phyloP scores from a whole-genome alignment of 2,113 vertebrate genomes.

The Abramis brama region DNA sequence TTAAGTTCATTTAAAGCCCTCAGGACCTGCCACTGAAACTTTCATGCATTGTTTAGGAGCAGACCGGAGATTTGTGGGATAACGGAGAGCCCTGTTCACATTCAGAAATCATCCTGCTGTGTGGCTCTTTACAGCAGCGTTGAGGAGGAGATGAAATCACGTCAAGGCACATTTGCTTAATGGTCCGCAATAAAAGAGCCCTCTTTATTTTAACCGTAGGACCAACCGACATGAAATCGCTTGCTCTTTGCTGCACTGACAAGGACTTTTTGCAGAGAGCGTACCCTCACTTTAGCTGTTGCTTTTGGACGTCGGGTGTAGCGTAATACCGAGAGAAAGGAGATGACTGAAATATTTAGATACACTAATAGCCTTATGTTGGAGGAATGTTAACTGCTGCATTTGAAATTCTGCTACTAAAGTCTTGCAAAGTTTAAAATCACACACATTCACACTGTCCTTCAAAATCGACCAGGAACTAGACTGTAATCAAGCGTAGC shows the following conservation, averaged over 20 bases:
- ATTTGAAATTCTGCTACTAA: neutral
- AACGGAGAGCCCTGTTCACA: neutral
- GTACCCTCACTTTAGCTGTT: neutral
- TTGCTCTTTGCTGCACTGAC: constrained; percentile 25
- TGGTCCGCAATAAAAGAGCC: constrained; percentile 24
- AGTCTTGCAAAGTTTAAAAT: neutral
- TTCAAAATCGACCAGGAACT: neutral
- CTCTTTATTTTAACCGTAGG: constrained; percentile 34
- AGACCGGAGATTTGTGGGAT: neutral
- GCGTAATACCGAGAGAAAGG: neutral
- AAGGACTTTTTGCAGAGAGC: constrained; percentile 2
- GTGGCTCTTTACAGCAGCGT: constrained; percentile 1
- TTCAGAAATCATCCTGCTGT: constrained; percentile 22
- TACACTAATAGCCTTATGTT: constrained; percentile 35
- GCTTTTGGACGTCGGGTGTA: neutral
- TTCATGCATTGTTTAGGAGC: neutral
- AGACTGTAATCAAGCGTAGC: neutral
- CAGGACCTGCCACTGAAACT: neutral
- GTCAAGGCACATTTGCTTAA: constrained; percentile 41
- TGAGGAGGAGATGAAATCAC: neutral
- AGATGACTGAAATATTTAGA: neutral
- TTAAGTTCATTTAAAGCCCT: constrained; percentile 16
- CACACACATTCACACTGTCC: neutral
- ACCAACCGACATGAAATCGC: constrained; percentile 15
- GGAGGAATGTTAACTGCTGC: constrained; percentile 29